Base-by-base conservation (phyloP, 2,888 invertebrate genomes). In the Drosophila leonis region DNA sequence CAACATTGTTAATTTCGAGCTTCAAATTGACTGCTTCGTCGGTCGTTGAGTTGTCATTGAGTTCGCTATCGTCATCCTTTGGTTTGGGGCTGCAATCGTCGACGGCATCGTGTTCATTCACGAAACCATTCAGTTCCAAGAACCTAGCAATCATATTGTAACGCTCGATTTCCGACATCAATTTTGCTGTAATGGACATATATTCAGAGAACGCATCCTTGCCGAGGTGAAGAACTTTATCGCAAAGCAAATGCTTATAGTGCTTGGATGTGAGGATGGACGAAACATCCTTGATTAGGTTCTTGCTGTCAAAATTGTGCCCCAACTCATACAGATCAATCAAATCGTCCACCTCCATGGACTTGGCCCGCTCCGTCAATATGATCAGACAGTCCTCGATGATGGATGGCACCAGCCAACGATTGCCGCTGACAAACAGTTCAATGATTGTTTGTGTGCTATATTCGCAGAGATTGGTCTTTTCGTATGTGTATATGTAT, bases 401-500 rank as follows among this genome's bases (percentile, higher is more conserved):
- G 4, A 78, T n/a, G 1, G 71, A 49, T 4, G 27, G 7, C 12
- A 66, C 66, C 27, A 69, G 48, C 51, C 59, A 75, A 9, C 15
- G 39, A 35, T 46, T 51, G 2, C 64, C 72, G 51, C 49, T 48
- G 1, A 6, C 41, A 4, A 62, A 52, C 1, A 82, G 60, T 0
- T 54, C 39, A 2, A 55, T 54, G 35, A 75, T 13, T 13, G 8
- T 65, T 8, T 39, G 27, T 6, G 24, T 44, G 15, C 4, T 15
- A 2, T 24, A 18, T 9, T 59, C 6, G 0, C 33, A 3, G 0
- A 72, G 20, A 12, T 7, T 4, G 0, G 18, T 0, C 3, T 10
- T 31, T 8, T 57, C 24, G 39, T 62, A 69, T 0, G 64, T 69
- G 37, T 73, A 80, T 18, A 57, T 12, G n/a, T 71, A 69, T 8